These are phyloP conservation scores for Sphenopsis melanotis DNA, from an alignment of 2,797 vertebrate species.

Conservation along the genomic window DNA sequence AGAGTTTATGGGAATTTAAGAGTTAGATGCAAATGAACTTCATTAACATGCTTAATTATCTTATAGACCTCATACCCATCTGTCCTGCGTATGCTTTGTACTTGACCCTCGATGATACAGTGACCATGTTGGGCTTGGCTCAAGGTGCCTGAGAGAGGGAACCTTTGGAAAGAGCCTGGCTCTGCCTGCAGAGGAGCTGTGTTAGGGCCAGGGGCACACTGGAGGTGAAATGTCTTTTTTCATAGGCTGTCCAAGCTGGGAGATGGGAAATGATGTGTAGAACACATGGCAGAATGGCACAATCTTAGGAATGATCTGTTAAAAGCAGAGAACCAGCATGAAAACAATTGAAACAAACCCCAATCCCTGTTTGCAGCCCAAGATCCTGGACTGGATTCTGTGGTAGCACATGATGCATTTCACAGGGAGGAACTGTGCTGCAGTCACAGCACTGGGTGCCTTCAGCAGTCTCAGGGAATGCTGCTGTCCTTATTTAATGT, in stretches of 20 bases:
- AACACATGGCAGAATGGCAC: fast-evolving
- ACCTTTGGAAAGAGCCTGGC: not conserved
- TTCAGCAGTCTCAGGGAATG: fast-evolving
- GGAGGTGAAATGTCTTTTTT: not conserved
- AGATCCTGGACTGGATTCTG: not conserved
- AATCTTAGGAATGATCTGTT: not conserved
- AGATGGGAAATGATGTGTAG: not conserved
- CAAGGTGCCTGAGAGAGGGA: fast-evolving
- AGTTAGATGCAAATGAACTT: constrained; percentile 39
- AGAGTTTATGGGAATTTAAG: constrained; percentile 42
- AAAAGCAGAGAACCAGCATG: not conserved
- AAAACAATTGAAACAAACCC: not conserved
- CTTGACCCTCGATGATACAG: not conserved
- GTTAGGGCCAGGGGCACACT: fast-evolving
- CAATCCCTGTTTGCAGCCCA: not conserved
- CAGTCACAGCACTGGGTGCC: not conserved
- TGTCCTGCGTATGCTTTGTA: constrained; percentile 36
- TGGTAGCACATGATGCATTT: not conserved
- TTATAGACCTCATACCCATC: constrained; percentile 2
- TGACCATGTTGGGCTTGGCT: not conserved
- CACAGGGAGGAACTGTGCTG: fast-evolving
- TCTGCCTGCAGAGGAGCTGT: not conserved
- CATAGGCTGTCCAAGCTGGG: not conserved
- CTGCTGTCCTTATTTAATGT: not conserved
- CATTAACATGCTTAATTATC: constrained; percentile 45